Conservation (phyloP, 2,113 vertebrate species). For the Heloderma charlesbogerti region DNA sequence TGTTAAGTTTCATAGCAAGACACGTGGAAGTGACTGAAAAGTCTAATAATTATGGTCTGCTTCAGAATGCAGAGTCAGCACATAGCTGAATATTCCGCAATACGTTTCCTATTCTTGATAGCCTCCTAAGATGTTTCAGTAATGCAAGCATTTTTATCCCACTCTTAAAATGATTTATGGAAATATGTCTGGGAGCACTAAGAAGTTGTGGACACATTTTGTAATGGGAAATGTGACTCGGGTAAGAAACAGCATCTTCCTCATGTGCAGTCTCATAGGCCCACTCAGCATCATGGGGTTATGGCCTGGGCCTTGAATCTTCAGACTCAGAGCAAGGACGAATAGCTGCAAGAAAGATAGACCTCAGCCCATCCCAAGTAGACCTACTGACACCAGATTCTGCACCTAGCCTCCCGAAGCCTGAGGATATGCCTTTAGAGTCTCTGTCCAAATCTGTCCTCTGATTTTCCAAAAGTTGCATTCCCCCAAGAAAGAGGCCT, state of each 20-base stretch:
- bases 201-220: neutral
- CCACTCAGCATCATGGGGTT: neutral
- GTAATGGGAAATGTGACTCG: neutral
- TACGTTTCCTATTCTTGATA: neutral
- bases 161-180: neutral
- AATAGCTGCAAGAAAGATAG: too few relatives aligned
- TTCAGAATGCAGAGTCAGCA: neutral
- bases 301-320: neutral
- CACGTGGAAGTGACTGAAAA: neutral
- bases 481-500: too few relatives aligned
- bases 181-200: neutral
- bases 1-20: neutral
- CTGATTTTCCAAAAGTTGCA: too few relatives aligned
- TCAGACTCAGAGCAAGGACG: neutral
- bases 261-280: neutral
- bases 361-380: too few relatives aligned
- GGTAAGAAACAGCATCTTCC: neutral
- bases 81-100: neutral
- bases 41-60: neutral
- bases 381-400: too few relatives aligned
- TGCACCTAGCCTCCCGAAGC: too few relatives aligned
- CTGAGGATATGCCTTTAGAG: too few relatives aligned
- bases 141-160: neutral
- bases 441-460: too few relatives aligned
- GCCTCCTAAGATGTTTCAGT: neutral